Conservation (phyloP, 2,113 vertebrate genomes). For the Cephalopholis sonnerati region DNA sequence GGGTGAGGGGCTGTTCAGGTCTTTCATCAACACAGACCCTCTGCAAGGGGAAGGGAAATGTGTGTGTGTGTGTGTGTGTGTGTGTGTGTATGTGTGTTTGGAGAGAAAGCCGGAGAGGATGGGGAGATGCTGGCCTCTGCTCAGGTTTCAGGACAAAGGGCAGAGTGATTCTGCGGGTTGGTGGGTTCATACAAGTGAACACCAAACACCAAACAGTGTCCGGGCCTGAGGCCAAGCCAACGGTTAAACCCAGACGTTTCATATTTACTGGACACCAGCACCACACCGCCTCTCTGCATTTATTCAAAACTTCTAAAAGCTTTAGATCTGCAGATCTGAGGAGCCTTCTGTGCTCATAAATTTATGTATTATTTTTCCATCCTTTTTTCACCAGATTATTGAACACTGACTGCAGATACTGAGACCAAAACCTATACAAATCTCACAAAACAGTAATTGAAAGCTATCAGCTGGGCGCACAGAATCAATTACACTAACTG, state of each 20-base stretch:
- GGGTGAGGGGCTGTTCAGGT: constrained; percentile 34
- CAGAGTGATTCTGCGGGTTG: constrained; percentile 22
- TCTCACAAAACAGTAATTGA: not conserved
- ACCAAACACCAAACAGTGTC: constrained; percentile 1
- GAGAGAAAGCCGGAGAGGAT: constrained; percentile 79
- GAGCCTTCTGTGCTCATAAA: not conserved
- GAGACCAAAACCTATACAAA: not conserved
- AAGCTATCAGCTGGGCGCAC: not conserved
- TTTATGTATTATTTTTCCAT: not conserved
- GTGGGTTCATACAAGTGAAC: constrained; percentile 2
- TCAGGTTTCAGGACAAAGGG: constrained; percentile 68
- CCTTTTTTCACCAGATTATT: not conserved
- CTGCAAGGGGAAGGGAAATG: constrained; percentile 74
- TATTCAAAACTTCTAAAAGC: not conserved
- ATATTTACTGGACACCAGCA: constrained; percentile 1
- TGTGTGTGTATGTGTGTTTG: constrained; percentile 52
- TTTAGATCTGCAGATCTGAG: not conserved
- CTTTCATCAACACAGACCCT: constrained; percentile 81
- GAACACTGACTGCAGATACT: not conserved
- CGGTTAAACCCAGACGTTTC: constrained; percentile 29
- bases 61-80: constrained; percentile 75
- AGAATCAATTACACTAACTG: not conserved
- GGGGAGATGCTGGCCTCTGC: constrained; percentile 61
- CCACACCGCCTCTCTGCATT: not conserved
- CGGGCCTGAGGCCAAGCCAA: constrained; percentile 37